Percentiles rank a stretch among this genome's conserved stretches.
These are phyloP conservation scores for Oreotrochilus melanogaster DNA, from an alignment of 2,113 vertebrate species.

Conservation along the genomic window DNA sequence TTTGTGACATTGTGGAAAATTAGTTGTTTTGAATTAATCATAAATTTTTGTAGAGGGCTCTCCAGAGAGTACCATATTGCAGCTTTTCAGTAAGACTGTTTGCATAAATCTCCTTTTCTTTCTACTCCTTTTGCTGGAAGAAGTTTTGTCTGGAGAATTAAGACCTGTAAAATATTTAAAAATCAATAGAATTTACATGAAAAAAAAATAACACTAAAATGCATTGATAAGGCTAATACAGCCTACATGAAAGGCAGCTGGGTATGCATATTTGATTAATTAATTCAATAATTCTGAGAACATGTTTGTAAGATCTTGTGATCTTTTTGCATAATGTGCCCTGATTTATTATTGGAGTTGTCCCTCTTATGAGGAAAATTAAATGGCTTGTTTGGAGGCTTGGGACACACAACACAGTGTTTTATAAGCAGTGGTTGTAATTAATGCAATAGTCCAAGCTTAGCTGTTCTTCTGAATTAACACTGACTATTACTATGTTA, in stretches of 20 bases:
- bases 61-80: neutral
- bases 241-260: neutral
- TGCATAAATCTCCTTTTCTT: neutral
- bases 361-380: conserved; percentile 10
- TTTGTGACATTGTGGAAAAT: neutral
- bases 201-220: conserved; percentile 32
- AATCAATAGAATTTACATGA: conserved; percentile 39
- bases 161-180: conserved; percentile 35
- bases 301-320: conserved; percentile 11
- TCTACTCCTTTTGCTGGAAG: neutral
- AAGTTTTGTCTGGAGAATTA: conserved; percentile 18
- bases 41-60: neutral
- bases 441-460: conserved; percentile 6
- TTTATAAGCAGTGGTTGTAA: conserved; percentile 17
- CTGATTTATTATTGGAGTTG: conserved; percentile 42
- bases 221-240: neutral
- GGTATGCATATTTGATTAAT: conserved; percentile 44
- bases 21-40: conserved; percentile 6
- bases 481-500: neutral
- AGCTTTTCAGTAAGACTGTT: neutral
- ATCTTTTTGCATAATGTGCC: conserved; percentile 34
- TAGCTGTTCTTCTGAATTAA: conserved; percentile 36
- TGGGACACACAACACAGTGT: conserved; percentile 6
- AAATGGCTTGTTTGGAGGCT: conserved; percentile 39
- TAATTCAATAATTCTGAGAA: conserved; percentile 18